These are phyloP conservation scores for Petroica traversi DNA, from an alignment of 2,113 vertebrate species.

Conservation along the genomic window DNA sequence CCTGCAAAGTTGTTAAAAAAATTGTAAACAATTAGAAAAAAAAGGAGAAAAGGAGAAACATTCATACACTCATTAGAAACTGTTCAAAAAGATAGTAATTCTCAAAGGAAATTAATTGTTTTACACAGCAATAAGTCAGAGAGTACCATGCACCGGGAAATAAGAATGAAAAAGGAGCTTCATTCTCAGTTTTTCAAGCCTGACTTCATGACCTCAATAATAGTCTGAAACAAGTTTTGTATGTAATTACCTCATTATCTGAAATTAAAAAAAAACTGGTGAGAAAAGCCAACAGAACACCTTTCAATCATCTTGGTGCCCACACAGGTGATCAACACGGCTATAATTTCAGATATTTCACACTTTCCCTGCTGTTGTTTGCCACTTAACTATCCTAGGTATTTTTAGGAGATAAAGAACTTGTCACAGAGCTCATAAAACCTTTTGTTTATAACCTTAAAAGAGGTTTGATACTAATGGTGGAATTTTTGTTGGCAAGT, in stretches of 20 bases:
- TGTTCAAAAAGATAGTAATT: background rate
- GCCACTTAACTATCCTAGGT: accelerated
- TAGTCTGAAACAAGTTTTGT: background rate
- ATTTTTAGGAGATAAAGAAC: background rate
- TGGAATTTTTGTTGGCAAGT: too few species aligned
- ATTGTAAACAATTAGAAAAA: background rate
- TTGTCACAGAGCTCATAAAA: background rate
- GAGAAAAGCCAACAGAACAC: background rate
- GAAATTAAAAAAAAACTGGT: background rate
- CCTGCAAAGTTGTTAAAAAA: background rate
- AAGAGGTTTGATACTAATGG: too few species aligned
- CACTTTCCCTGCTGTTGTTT: background rate
- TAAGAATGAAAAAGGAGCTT: background rate
- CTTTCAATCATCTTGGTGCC: background rate
- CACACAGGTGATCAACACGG: background rate
- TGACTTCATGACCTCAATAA: background rate
- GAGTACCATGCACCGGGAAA: background rate
- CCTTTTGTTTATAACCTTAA: too few species aligned
- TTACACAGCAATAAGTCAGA: background rate
- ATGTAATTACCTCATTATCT: background rate
- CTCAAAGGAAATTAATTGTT: background rate
- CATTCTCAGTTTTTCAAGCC: background rate
- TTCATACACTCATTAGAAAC: background rate
- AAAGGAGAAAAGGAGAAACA: background rate
- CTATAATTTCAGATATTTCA: background rate